Percentiles rank a stretch among this genome's conserved stretches.
Conservation (phyloP, 53 echinoderm and acorn worm species). For the Temnopleurus reevesii region DNA sequence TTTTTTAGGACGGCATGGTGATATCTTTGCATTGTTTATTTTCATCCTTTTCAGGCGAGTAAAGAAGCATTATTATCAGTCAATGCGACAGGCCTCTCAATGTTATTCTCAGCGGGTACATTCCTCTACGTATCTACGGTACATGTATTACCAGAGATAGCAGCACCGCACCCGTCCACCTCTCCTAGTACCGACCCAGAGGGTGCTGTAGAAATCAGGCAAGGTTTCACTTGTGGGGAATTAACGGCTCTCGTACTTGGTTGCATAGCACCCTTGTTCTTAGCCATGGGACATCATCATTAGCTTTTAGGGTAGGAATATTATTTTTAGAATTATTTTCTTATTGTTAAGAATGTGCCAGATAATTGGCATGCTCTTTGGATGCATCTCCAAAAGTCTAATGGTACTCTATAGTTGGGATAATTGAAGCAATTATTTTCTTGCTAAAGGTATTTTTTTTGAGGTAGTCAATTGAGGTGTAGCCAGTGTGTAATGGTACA, state of each 20-base stretch:
- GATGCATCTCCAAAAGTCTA: too few relatives aligned
- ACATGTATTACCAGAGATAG: conserved; percentile 96
- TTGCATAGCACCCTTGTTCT: conserved; percentile 81
- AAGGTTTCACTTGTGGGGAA: conserved; percentile 84
- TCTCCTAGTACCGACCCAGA: conserved; percentile 60
- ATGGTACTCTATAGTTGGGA: too few relatives aligned
- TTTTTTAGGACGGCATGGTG: too few relatives aligned
- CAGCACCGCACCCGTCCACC: conserved; percentile 59
- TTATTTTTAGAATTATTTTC: not conserved
- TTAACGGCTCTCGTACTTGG: conserved; percentile 82
- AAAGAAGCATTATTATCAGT: conserved; percentile 88
- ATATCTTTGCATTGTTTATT: not conserved
- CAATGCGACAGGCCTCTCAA: conserved; percentile 97
- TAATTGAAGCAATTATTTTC: too few relatives aligned
- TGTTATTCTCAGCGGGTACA: conserved; percentile 98
- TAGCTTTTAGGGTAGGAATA: conserved; percentile 19
- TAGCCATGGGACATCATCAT: conserved; percentile 91
- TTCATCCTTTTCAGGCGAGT: conserved; percentile 72
- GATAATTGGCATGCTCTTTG: too few relatives aligned
- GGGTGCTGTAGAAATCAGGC: conserved; percentile 57
- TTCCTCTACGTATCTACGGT: conserved; percentile 99
- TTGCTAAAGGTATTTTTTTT: too few relatives aligned
- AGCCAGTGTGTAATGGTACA: too few relatives aligned
- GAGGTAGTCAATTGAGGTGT: too few relatives aligned
- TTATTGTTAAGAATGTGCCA: not conserved